Base-by-base conservation (phyloP, 2,113 vertebrate species). In the Vimba vimba region DNA sequence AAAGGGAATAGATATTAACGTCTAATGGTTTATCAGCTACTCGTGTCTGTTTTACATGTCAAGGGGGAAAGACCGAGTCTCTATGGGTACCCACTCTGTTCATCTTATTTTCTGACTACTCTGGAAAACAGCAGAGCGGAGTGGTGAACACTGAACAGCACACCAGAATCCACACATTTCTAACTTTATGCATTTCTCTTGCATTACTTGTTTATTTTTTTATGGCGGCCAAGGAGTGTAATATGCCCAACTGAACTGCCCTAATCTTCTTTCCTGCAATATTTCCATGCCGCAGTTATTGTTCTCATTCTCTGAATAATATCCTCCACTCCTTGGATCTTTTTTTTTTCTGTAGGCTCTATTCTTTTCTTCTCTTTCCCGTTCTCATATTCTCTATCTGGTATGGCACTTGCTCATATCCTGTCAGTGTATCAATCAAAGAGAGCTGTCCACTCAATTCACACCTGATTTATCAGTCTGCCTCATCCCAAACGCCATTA, bases 381-480 rank as follows among this genome's bases (percentile, higher is more conserved):
- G 86, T 80, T 90, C 83, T 89, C 81, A 85, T 89, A 92, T 91
- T 92, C 62, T 62, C 50, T 90, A 91, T 87, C 86, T 87, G 90
- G 88, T 92, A 88, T 86, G 85, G 78, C 57, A 73, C 87, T 86
- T 83, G 75, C 88, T 98, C 97, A 98, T 97, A 98, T 97, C 96
- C 96, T 96, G 96, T 98, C 96, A 97, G 91, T 87, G 95, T 98
- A 99, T 99, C 97, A 97, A 99, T 99, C 98, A 99, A 95, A 95
- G 95, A 94, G 95, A 96, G 95, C 97, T 97, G 98, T 99, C 98
- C 97, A 98, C 96, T 98, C 98, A 99, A 99, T 99, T 95, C 96
- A 92, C 93, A 95, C 96, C 96, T 99, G 98, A 99, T 99, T 98
- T 96, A 99, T 99, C 98, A 98, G 97, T 94, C 92, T 73, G 93